Evolutionary conservation across 2,888 invertebrate genomes (phyloP).

Genomic region (Hyposoter didymator): DNA sequence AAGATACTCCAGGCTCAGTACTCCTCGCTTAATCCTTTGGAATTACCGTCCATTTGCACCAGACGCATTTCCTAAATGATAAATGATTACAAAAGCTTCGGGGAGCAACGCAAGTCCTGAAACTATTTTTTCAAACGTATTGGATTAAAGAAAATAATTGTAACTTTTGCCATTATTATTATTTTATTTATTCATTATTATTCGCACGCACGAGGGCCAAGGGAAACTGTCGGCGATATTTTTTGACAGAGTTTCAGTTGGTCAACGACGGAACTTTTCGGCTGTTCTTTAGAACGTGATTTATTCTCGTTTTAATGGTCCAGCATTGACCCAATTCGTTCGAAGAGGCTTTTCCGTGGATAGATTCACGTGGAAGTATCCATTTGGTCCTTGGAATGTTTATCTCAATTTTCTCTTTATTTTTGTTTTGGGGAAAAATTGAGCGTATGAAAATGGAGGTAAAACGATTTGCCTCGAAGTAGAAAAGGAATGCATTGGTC

Average conservation of each 20-base stretch:
- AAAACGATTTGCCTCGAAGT: not conserved
- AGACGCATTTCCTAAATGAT: conserved; percentile 10
- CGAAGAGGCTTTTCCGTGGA: not conserved
- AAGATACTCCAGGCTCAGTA: conserved; percentile 21
- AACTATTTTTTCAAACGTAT: not conserved
- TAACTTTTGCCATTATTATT: not conserved
- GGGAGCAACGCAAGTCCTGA: not conserved
- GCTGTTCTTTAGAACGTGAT: not conserved
- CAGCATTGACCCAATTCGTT: not conserved
- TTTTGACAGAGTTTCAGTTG: no score
- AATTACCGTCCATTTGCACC: conserved; percentile 29
- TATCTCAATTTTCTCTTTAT: not conserved
- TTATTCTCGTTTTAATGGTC: not conserved
- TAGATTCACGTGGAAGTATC: not conserved
- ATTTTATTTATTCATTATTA: not conserved
- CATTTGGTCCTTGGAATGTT: not conserved
- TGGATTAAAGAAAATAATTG: not conserved
- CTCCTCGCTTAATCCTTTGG: conserved; percentile 20
- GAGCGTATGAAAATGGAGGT: not conserved
- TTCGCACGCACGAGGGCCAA: no score
- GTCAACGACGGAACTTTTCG: not conserved
- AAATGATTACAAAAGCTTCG: conserved; percentile 3
- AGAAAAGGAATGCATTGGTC: not conserved
- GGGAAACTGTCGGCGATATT: no score
- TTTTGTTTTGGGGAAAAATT: not conserved